These are phyloP conservation scores for Melanerpes aurifrons DNA, from an alignment of 2,113 vertebrate species.

Conservation along the genomic window DNA sequence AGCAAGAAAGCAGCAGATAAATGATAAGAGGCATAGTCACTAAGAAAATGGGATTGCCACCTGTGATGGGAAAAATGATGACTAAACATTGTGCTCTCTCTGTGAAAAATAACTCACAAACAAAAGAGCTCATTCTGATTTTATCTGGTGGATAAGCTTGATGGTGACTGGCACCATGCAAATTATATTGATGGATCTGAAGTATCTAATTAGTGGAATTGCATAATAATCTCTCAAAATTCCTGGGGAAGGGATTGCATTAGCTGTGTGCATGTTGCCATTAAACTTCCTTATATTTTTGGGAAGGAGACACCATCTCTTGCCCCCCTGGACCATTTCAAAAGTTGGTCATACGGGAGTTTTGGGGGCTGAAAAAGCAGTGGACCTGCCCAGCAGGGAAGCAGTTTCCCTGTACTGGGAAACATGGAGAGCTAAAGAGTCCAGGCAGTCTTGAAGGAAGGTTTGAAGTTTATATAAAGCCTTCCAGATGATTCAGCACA, in stretches of 20 bases:
- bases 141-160: background rate
- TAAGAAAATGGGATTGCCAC: background rate
- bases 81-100: background rate
- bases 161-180: background rate
- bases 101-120: background rate
- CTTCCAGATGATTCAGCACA: background rate
- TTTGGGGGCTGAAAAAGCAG: background rate
- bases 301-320: background rate
- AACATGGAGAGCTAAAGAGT: background rate
- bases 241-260: background rate
- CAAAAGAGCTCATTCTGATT: background rate
- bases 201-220: background rate
- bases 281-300: background rate
- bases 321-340: background rate
- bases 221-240: background rate
- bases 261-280: background rate
- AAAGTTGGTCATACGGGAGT: background rate
- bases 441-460: background rate
- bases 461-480: background rate
- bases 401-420: rapidly evolving
- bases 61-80: background rate
- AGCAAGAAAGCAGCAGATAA: background rate
- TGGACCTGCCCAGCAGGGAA: background rate
- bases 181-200: background rate
- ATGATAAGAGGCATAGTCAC: background rate